Evolutionary conservation across 1,140 invertebrate genomes (phyloP), one percentile per base, ranked within the genome.

Genomic region (Caenorhabditis brenneri): DNA sequence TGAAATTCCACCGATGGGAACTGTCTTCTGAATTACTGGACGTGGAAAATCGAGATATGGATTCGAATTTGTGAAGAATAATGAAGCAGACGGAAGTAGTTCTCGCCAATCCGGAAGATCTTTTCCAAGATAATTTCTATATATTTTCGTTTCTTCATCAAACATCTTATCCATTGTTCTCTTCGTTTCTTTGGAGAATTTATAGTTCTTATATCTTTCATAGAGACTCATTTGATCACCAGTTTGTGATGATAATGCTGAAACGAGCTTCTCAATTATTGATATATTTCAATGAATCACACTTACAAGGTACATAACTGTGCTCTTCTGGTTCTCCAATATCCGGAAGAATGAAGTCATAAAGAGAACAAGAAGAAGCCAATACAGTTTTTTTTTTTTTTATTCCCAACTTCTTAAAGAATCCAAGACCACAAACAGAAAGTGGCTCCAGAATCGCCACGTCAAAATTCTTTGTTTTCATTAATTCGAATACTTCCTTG

Each of bases 1-100:
- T 15, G 60, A 58, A 83, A 88, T 84, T 16, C 88, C 88, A 16
- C 80, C 80, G 24, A 81, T 81, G 22, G 51, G 39, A 36, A 81
- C 49, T 3, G 48, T 51, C 33, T 81, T 81, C 19, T 81, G 80
- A 46, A 81, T 81, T 16, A 42, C 36, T 58, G 80, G 80, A 29
- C 55, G 22, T 16, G 80, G 80, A 46, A 49, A 81, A 51, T 81
- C 55, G 19, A 81, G 55, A 65, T 81, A 81, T 46, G 80, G 80
- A 81, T 81, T 81, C 1, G 80, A 81, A 46, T 81, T 81, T 7
- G 80, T 65, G 55, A 81, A 81, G 80, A 65, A 60, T 39, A 81
- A 27, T 5, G 80, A 60, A 16, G 46, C 46, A 27, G 39, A 29
- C 16, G 39, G 39, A 19, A 79, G 39, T n/a, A 79, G 22, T 48